These are phyloP conservation scores for Matsumyia berberina DNA, from an alignment of 2,888 invertebrate genomes.

Conservation along the genomic window DNA sequence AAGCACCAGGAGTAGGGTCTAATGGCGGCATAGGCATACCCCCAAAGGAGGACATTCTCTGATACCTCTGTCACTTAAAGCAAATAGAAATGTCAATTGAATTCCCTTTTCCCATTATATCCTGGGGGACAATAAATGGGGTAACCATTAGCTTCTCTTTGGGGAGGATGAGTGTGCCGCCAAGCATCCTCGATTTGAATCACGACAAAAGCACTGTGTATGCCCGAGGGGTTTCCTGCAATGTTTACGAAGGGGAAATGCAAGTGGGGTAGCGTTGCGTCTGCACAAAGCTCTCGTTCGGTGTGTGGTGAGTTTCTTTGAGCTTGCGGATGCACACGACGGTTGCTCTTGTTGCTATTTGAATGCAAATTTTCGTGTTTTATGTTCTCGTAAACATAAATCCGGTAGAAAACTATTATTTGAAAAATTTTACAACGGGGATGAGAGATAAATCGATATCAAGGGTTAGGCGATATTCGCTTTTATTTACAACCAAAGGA, in stretches of 20 bases:
- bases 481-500: conserved; percentile 35
- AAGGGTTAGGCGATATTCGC: not conserved
- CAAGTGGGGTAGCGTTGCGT: not conserved
- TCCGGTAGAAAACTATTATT: conserved; percentile 46
- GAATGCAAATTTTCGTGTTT: conserved; percentile 57
- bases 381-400: conserved; percentile 42
- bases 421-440: conserved; percentile 31
- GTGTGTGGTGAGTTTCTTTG: conserved; percentile 32
- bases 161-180: conserved; percentile 7
- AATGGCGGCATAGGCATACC: conserved; percentile 34
- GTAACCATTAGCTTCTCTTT: not conserved
- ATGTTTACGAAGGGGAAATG: conserved; percentile 37
- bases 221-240: conserved; percentile 37
- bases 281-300: conserved; percentile 38
- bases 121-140: conserved; percentile 22
- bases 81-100: conserved; percentile 64
- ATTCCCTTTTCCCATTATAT: conserved; percentile 16
- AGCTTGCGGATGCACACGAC: conserved; percentile 1
- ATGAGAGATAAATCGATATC: conserved; percentile 44
- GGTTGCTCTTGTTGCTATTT: conserved; percentile 21
- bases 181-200: conserved; percentile 35
- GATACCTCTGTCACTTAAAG: conserved; percentile 39
- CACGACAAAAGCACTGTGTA: conserved; percentile 5
- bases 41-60: conserved; percentile 14
- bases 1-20: conserved; percentile 30